Percentiles rank a stretch among this genome's conserved stretches.
Conservation (phyloP, 2,888 invertebrate species). For the Automeris io region DNA sequence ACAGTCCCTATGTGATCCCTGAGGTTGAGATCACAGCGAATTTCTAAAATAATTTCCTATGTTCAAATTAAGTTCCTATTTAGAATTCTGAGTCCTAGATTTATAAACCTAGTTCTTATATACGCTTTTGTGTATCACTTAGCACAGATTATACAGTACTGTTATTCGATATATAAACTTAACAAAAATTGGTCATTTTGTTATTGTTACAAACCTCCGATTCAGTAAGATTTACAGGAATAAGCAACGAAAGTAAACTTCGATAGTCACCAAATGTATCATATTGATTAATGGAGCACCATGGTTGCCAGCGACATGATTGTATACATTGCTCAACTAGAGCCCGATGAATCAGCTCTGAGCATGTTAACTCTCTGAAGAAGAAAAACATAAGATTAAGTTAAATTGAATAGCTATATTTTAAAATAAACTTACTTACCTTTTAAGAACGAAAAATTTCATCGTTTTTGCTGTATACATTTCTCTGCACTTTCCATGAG, state of each 20-base stretch:
- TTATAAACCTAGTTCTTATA: too few relatives aligned
- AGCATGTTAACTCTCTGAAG: slow-evolving; percentile 51
- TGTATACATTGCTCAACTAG: slow-evolving; percentile 45
- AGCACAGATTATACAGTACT: too few relatives aligned
- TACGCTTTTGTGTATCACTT: too few relatives aligned
- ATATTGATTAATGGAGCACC: slow-evolving; percentile 57
- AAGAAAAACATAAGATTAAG: too few relatives aligned
- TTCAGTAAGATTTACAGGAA: slow-evolving; percentile 51
- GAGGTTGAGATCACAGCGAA: too few relatives aligned
- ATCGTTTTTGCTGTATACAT: slow-evolving; percentile 42
- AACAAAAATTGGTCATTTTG: too few relatives aligned
- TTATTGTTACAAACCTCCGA: slow-evolving; percentile 40
- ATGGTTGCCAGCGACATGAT: slow-evolving; percentile 51
- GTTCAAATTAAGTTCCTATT: too few relatives aligned
- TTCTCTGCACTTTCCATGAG: slow-evolving; percentile 48
- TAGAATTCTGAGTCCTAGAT: too few relatives aligned
- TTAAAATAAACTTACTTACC: slow-evolving; percentile 35
- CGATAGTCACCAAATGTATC: slow-evolving; percentile 59
- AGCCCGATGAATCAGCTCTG: slow-evolving; percentile 53
- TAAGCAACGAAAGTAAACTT: slow-evolving; percentile 48
- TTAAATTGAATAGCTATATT: too few relatives aligned
- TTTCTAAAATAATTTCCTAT: too few relatives aligned
- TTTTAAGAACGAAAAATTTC: slow-evolving; percentile 49
- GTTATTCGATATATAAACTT: too few relatives aligned
- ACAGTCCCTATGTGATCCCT: too few relatives aligned